A percentile compares a stretch with the other conserved stretches of the same genome.
Evolutionary conservation across 1,140 invertebrate genomes (phyloP).

Genomic region (Leptoteleia sp.): DNA sequence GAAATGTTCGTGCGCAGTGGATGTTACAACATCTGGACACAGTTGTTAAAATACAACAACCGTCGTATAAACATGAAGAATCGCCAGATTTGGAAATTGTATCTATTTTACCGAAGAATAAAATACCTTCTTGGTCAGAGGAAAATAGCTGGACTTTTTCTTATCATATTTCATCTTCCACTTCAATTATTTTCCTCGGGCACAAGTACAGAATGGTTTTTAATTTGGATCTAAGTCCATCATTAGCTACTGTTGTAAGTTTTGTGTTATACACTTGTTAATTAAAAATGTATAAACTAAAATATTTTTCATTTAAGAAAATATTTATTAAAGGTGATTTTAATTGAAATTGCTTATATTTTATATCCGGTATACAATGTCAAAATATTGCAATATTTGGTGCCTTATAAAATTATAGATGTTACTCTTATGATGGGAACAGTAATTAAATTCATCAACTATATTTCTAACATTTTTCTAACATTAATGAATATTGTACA

Average conservation of each 20-base stretch:
- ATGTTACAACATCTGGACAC: slow-evolving; percentile 87
- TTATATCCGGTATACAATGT: too few relatives aligned
- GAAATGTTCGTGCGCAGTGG: slow-evolving; percentile 89
- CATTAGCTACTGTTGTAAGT: slow-evolving; percentile 86
- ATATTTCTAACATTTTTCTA: too few relatives aligned
- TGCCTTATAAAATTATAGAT: too few relatives aligned
- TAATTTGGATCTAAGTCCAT: slow-evolving; percentile 91
- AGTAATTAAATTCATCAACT: too few relatives aligned
- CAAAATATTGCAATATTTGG: too few relatives aligned
- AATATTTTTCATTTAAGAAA: too few relatives aligned
- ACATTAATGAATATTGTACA: too few relatives aligned
- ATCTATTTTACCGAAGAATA: slow-evolving; percentile 84
- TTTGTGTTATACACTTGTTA: too few relatives aligned
- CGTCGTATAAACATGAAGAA: slow-evolving; percentile 74
- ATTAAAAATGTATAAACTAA: too few relatives aligned
- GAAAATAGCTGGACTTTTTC: slow-evolving; percentile 82
- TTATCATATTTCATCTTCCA: slow-evolving; percentile 81
- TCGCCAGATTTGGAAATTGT: slow-evolving; percentile 84
- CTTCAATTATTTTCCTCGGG: slow-evolving; percentile 81
- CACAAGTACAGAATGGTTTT: slow-evolving; percentile 87
- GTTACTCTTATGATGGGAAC: too few relatives aligned
- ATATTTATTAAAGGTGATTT: too few relatives aligned
- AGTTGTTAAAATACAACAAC: slow-evolving; percentile 81
- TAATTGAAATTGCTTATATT: too few relatives aligned
- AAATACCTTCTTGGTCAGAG: slow-evolving; percentile 79